A percentile compares a stretch with the other conserved stretches of the same genome.
Conservation (phyloP, 2,113 vertebrate species). For the Cyphomyrus discorhynchus region DNA sequence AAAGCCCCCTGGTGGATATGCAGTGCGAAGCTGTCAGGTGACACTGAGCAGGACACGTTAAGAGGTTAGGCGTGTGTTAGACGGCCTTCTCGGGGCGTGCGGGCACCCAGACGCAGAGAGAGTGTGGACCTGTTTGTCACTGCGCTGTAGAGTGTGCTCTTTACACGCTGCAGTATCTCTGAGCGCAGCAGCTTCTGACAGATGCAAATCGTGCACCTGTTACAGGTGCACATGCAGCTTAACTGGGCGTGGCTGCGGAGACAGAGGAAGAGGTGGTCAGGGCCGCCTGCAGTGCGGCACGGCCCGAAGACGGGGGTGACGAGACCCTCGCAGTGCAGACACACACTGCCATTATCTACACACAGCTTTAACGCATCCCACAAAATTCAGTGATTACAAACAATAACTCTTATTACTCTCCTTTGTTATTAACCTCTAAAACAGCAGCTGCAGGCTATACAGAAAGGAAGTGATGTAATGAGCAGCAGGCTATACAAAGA, state of each 20-base stretch:
- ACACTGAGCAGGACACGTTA: conserved; percentile 29
- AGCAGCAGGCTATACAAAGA: neutral
- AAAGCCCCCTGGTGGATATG: conserved; percentile 53
- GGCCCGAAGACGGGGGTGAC: conserved; percentile 30
- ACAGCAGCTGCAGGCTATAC: neutral
- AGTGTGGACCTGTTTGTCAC: conserved; percentile 87
- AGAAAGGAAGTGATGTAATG: neutral
- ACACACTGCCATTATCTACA: neutral
- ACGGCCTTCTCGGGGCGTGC: neutral
- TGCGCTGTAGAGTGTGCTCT: conserved; percentile 93
- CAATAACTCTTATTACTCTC: neutral
- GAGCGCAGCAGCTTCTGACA: conserved; percentile 98
- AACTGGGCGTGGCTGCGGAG: conserved; percentile 90
- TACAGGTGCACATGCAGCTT: conserved; percentile 95
- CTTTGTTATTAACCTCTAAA: neutral
- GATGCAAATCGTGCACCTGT: conserved; percentile 98
- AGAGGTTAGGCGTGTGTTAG: neutral
- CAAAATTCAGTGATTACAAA: neutral
- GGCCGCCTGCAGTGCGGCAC: conserved; percentile 56
- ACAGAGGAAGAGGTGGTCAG: conserved; percentile 73
- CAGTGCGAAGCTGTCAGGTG: conserved; percentile 47
- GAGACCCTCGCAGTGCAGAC: neutral
- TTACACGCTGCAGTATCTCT: conserved; percentile 95
- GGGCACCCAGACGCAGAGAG: conserved; percentile 37
- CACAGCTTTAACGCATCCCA: neutral